Conservation (phyloP, 2,113 vertebrate genomes). For the Thryonomys swinderianus region DNA sequence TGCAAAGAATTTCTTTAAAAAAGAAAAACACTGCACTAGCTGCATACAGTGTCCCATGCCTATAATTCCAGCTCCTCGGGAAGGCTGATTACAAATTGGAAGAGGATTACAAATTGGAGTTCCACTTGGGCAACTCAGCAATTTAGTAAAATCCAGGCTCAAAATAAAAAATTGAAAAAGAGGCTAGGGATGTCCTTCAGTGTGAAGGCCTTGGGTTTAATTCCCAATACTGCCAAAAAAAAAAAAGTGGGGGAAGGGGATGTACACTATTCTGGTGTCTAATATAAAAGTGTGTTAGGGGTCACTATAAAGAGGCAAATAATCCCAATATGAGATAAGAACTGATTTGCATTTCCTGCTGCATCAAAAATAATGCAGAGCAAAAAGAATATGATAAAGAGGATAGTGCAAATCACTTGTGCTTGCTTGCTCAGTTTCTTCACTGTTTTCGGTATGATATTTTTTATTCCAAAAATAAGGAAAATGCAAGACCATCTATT, state of each 20-base stretch:
- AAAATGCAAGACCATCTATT: background rate
- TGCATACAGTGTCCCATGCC: background rate
- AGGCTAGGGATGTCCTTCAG: background rate
- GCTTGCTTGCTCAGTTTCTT: conserved; percentile 7
- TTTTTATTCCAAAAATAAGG: conserved; percentile 50
- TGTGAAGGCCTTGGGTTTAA: background rate
- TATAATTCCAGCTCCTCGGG: background rate
- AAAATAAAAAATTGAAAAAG: background rate
- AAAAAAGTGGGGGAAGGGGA: too few species aligned
- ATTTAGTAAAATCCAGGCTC: background rate
- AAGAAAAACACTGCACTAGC: background rate
- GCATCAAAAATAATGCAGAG: conserved; percentile 11
- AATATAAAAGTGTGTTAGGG: background rate
- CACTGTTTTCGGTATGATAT: background rate
- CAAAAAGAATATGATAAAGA: background rate
- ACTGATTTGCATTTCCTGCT: background rate
- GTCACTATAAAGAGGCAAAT: background rate
- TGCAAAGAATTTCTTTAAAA: background rate
- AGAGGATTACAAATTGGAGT: background rate
- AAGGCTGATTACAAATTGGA: background rate
- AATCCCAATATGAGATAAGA: background rate
- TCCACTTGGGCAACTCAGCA: background rate
- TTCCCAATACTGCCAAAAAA: background rate
- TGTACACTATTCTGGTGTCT: background rate
- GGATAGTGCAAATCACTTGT: background rate